A percentile compares a stretch with the other conserved stretches of the same genome.
Evolutionary conservation across 37 sponge, comb jelly and placozoan genomes (phyloP).

Genomic region (Mnemiopsis leidyi): DNA sequence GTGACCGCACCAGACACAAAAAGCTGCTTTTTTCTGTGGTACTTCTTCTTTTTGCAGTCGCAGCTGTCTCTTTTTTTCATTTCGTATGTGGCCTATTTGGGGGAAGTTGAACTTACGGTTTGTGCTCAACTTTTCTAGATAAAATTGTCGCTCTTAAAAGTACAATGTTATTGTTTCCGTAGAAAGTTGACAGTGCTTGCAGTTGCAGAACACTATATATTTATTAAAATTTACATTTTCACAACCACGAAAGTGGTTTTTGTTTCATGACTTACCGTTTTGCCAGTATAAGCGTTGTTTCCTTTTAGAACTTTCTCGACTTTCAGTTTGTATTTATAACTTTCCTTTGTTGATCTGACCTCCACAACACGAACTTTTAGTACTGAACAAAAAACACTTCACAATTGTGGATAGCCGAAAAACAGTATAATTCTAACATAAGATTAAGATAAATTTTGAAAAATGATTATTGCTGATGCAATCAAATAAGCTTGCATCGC

Average conservation of each 20-base stretch:
- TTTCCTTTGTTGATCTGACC: background rate
- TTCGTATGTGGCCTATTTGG: background rate
- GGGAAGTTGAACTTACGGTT: background rate
- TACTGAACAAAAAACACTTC: background rate
- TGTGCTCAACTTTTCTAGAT: too few species aligned
- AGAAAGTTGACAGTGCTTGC: background rate
- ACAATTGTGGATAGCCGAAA: too few species aligned
- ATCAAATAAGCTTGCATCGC: too few species aligned
- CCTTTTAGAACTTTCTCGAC: background rate
- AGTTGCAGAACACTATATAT: background rate
- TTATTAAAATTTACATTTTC: too few species aligned
- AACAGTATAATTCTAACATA: too few species aligned
- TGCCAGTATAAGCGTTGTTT: background rate
- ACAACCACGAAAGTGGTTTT: too few species aligned
- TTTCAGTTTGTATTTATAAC: background rate
- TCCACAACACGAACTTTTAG: background rate
- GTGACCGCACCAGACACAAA: background rate
- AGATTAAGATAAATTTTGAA: too few species aligned
- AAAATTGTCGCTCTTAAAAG: background rate
- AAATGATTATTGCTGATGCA: too few species aligned
- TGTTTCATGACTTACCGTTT: background rate
- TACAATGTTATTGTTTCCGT: background rate
- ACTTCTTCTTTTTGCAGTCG: conserved; percentile 10
- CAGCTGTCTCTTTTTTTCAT: background rate
- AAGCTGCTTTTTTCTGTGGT: background rate